Base-by-base conservation (phyloP, 2,113 vertebrate genomes). In the Elgaria multicarinata region DNA sequence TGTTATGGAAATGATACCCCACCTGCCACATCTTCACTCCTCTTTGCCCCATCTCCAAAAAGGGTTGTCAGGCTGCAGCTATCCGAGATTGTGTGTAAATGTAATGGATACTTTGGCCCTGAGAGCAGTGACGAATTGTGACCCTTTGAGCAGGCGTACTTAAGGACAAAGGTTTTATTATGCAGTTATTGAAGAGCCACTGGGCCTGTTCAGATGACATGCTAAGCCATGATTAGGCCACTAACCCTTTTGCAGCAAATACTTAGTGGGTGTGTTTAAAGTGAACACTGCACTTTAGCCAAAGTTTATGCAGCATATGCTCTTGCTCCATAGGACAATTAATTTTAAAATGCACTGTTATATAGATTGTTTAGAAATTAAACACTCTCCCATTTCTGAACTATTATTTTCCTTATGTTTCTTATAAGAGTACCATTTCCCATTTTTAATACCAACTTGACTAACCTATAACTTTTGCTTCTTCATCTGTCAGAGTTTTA, bases 401-500 rank as follows among this genome's bases (percentile, higher is more conserved):
- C 10, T 44, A 69, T 16, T 53, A 53, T 10, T 0, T 16, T 0
- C 12, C 0, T 58, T 53, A 12, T 13, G 18, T 58, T n/a, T n/a
- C 13, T 18, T 58, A 58, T 58, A 58, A 13, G 12, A 62, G 58
- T 62, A 78, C 9, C 28, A 74, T 42, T 22, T 13, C 71, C 46
- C 53, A 0, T 24, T 20, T 90, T 84, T 3, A 93, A 87, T 62
- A 85, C 4, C 79, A 94, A 42, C 78, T 33, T 69, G 0, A 81
- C 97, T 67, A 74, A 99, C 99, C 99, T 96, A 99, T 99, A 93
- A 98, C 98, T 97, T 99, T 99, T 87, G 99, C 99, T 95, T 99
- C 99, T 96, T 99, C 99, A 90, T 99, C 99, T 24, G 99, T 99
- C 91, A 99, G 96, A 0, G 99, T 99, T 97, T 99, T 99, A 96